Conservation (phyloP, 2,888 invertebrate genomes). For the Cataglyphis livida region DNA sequence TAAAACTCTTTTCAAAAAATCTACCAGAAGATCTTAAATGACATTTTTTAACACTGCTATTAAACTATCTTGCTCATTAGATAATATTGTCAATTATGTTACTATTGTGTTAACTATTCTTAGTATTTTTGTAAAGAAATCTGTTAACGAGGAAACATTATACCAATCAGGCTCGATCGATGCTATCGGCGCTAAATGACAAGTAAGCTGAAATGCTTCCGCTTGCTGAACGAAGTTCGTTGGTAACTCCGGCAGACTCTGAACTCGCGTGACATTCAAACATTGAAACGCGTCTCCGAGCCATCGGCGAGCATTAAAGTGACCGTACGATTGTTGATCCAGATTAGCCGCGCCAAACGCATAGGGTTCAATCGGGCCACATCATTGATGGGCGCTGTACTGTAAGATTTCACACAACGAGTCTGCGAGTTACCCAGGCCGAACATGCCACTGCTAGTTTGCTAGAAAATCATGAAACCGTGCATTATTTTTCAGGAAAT, state of each 20-base stretch:
- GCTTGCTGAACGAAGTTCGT: conserved; percentile 3
- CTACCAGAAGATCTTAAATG: background rate
- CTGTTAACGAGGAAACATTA: conserved; percentile 6
- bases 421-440: conserved; percentile 99
- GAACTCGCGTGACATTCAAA: conserved; percentile 86
- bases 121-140: conserved; percentile 13
- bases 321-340: conserved; percentile 97
- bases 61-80: background rate
- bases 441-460: conserved; percentile 95
- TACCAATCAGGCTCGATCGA: conserved; percentile 26
- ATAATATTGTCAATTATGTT: background rate
- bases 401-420: conserved; percentile 97
- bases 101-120: background rate
- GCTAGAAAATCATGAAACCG: conserved; percentile 76
- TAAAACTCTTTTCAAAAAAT: background rate
- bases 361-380: conserved; percentile 95
- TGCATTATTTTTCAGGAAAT: background rate
- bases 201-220: background rate
- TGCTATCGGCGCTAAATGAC: background rate
- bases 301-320: conserved; percentile 98
- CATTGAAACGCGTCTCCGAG: conserved; percentile 94
- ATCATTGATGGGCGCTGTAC: conserved; percentile 96
- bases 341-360: conserved; percentile 96
- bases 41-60: conserved; percentile 8
- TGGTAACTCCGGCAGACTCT: background rate